These are phyloP conservation scores for Ptyas mucosa DNA, from an alignment of 2,113 vertebrate genomes.

Conservation along the genomic window DNA sequence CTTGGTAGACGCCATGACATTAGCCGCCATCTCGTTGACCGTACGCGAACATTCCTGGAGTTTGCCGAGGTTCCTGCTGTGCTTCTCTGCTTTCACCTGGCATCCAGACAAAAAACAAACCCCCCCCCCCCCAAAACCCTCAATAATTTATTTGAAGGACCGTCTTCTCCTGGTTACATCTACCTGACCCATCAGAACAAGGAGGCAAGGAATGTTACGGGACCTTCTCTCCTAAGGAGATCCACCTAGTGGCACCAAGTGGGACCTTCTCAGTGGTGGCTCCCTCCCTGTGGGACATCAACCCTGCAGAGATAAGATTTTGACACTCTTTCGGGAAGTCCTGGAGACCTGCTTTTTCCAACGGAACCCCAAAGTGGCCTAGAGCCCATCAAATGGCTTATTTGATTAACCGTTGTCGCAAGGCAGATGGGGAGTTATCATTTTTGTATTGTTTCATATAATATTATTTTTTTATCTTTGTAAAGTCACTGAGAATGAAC, in stretches of 20 bases:
- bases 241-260: not conserved
- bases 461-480: too few species aligned
- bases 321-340: not conserved
- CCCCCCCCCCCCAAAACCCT: not conserved
- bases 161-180: not conserved
- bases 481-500: too few species aligned
- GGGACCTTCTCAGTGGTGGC: not conserved
- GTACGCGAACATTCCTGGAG: constrained; percentile 90
- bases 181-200: not conserved
- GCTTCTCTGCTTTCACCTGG: constrained; percentile 90
- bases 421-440: too few species aligned
- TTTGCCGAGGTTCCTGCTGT: constrained; percentile 77
- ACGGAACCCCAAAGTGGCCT: too few species aligned
- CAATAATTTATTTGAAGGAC: not conserved
- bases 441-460: too few species aligned
- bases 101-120: not conserved
- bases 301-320: not conserved
- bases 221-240: not conserved
- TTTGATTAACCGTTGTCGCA: too few species aligned
- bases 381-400: too few species aligned
- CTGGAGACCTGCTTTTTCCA: not conserved
- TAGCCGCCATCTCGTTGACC: constrained; percentile 91
- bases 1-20: constrained; percentile 88
- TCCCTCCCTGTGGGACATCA: too few species aligned
- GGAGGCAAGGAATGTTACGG: not conserved